Evolutionary conservation across 2,888 invertebrate genomes (phyloP), one percentile per base, ranked within the genome.

Genomic region (Ceriagrion tenellum): DNA sequence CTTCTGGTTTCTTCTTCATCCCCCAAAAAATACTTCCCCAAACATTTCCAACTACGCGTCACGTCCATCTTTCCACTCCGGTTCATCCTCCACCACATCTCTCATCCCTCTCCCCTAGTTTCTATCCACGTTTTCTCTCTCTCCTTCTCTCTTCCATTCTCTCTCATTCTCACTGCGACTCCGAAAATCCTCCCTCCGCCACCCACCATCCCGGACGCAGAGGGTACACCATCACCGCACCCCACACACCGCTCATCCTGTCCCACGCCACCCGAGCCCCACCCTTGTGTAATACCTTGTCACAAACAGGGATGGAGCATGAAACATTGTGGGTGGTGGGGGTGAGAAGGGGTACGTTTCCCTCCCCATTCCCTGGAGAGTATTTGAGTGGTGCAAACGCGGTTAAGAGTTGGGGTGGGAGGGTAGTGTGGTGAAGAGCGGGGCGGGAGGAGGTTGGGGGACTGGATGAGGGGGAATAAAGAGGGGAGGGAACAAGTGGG

Each of bases 281-380:
- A 93, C 93, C 93, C 93, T 59, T 93, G 93, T 93, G 93, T 93
- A 93, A 93, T 93, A 93, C 93, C 93, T 93, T 93, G 93, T 93
- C 93, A 93, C 93, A 93, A 93, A 93, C 93, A 93, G 93, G 93
- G 93, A 93, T 93, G 93, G 93, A 93, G 93, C 93, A 93, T 93
- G 93, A 93, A 93, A 93, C 93, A 93, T 93, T 93, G 69, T 63
- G 47, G 69, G 74, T 26, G 69, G 35, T 16, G 35, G 81, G 81
- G 81, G 35, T 8, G 69, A 23, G 69, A n/a, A 69, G 69, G n/a
- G 59, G 59, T 20, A 16, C 1, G 59, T 20, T 59, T 8, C 2
- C 47, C 47, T 8, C 47, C 47, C 47, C 47, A 2, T 16, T 2
- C 69, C 81, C 13, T 40, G 40, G 69, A 69, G 93, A 93, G 93